Evolutionary conservation across 2,888 invertebrate species (phyloP).

Genomic region (Stenurella melanura): DNA sequence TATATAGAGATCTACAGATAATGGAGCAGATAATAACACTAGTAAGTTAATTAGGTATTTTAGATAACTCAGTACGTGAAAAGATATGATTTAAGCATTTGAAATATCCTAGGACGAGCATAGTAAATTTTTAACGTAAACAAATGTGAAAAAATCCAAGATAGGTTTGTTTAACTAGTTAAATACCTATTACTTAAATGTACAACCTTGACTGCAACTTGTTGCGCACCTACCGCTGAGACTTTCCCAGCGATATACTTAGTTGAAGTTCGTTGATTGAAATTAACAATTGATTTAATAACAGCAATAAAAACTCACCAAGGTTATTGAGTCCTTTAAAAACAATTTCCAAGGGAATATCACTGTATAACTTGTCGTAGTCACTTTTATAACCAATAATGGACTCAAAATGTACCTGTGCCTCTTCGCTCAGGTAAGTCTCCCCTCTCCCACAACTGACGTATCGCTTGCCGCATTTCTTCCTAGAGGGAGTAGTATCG

Average conservation of each 20-base stretch:
- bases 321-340: conserved; percentile 43
- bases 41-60: conserved; percentile 8
- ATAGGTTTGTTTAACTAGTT: conserved; percentile 1
- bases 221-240: conserved; percentile 56
- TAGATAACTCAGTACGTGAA: conserved; percentile 21
- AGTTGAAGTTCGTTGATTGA: conserved; percentile 9
- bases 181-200: neutral
- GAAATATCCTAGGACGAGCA: neutral
- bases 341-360: conserved; percentile 36
- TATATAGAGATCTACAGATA: neutral
- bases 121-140: conserved; percentile 27
- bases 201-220: conserved; percentile 57
- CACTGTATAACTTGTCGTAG: conserved; percentile 42
- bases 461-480: conserved; percentile 35
- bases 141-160: conserved; percentile 9
- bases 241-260: neutral
- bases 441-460: conserved; percentile 44
- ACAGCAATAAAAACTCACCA: conserved; percentile 35
- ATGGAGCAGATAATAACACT: neutral
- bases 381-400: conserved; percentile 53
- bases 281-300: conserved; percentile 36
- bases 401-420: conserved; percentile 56
- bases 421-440: conserved; percentile 52
- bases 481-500: conserved; percentile 33
- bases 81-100: conserved; percentile 3